Conservation (phyloP, 2,797 vertebrate genomes). For the Chaenodraco wilsoni region DNA sequence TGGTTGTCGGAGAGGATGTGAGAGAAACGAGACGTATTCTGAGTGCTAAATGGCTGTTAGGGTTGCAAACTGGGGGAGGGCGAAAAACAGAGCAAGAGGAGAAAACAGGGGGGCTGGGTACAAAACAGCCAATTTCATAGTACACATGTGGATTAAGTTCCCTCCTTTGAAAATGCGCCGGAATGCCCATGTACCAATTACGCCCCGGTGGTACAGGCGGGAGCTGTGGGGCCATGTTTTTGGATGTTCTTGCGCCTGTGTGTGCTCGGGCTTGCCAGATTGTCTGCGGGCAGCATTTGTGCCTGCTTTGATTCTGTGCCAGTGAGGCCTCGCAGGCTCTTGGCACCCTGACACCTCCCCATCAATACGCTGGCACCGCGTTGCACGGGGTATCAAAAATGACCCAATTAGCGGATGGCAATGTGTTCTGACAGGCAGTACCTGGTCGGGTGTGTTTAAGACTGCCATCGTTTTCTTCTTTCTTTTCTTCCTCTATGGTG, state of each 20-base stretch:
- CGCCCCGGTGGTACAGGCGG: conserved; percentile 72
- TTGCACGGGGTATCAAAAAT: conserved; percentile 82
- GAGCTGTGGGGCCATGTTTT: conserved; percentile 76
- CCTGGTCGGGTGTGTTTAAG: conserved; percentile 79
- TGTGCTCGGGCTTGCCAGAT: conserved; percentile 77
- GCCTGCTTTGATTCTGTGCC: conserved; percentile 81
- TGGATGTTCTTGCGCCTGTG: conserved; percentile 75
- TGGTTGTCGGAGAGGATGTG: conserved; percentile 60
- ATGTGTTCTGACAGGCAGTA: conserved; percentile 84
- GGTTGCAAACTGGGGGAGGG: conserved; percentile 67
- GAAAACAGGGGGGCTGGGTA: conserved; percentile 52
- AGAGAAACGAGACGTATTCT: conserved; percentile 53
- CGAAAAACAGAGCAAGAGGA: conserved; percentile 37
- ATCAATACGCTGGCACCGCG: conserved; percentile 78
- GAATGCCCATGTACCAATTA: conserved; percentile 88
- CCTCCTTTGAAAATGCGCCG: conserved; percentile 81
- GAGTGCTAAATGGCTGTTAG: conserved; percentile 57
- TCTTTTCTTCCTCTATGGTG: conserved; percentile 25
- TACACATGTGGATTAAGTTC: conserved; percentile 87
- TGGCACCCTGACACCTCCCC: conserved; percentile 75
- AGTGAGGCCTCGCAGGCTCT: conserved; percentile 78
- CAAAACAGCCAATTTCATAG: conserved; percentile 88
- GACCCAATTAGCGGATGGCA: conserved; percentile 85
- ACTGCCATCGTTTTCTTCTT: conserved; percentile 31
- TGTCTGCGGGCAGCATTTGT: conserved; percentile 79